Base-by-base conservation (phyloP, 2,797 vertebrate species). In the Danio jaintianensis region DNA sequence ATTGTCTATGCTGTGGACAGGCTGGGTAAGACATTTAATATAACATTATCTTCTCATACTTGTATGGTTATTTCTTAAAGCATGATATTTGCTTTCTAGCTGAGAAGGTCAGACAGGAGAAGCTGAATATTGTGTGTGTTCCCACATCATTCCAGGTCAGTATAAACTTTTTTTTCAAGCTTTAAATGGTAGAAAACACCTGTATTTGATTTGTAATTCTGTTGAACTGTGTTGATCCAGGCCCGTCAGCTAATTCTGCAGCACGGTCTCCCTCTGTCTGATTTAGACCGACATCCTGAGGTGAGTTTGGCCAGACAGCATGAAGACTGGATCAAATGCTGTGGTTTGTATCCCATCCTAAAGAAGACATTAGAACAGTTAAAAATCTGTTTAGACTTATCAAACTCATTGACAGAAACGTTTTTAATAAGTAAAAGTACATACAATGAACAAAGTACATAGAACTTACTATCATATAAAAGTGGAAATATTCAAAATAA, bases 141-240 rank as follows among this genome's bases (percentile, higher is more conserved):
- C 97, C 98, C 10, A 98, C 97, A 0, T 99, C 98, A 63, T 99
- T 99, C 88, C 98, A 99, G 96, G 98, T 98, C 0, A 29, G 88
- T 89, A 56, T 72, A 7, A 62, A 55, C 52, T 10, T 43, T 9
- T 0, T 9, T 58, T 56, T 55, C 0, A 5, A 47, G 62, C 20
- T 52, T 3, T 55, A 18, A 56, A 56, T 9, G 3, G 5, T 15
- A 18, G 11, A 40, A 77, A 61, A 38, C 8, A 56, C 11, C 13
- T 67, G 42, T 38, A 10, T 73, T 66, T 61, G 36, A 48, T 15
- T n/a, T 42, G 42, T 43, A 16, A 36, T 7, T 4, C 7, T 15
- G 18, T 13, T 15, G 73, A 38, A 16, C 4, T 8, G 4, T 69
- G 53, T 48, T 70, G 83, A 77, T 75, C 0, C 89, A 99, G 98